Base-by-base conservation (phyloP, 2,113 vertebrate genomes). In the Baryphthengus martii region DNA sequence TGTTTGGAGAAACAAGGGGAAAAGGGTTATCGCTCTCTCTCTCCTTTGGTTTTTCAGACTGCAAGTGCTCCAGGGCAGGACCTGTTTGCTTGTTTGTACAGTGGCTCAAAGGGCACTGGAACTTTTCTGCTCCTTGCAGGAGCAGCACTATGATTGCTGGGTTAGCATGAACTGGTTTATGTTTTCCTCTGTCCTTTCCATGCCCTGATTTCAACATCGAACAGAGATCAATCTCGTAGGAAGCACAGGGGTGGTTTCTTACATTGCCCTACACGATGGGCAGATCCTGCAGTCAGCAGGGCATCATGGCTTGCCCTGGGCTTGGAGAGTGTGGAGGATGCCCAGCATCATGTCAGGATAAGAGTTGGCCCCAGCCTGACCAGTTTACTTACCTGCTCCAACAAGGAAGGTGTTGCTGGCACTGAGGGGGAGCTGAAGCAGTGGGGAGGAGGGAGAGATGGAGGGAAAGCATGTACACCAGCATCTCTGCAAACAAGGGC, bases 61-160 rank as follows among this genome's bases (percentile, higher is more conserved):
- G 85, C 17, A 63, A 80, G 45, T 50, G 67, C 82, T 90, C 15
- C 10, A 24, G 92, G 89, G 89, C 67, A 90, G 65, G 78, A 83
- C 75, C 59, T 67, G 50, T 55, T 49, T 12, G 33, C 35, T 24
- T 91, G 75, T 73, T 90, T 88, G 61, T 44, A 67, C 39, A 49
- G 9, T 1, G 4, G 75, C 75, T 92, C 55, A 86, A 66, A 88
- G 67, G 82, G 33, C 0, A 0, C 58, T 24, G 88, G 53, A 83
- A 71, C 59, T 88, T 76, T 91, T 82, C 67, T 83, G 44, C 13
- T 93, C 63, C 75, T 93, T 5, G 3, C 52, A 67, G 88, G 33
- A 49, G 44, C 71, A 92, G 73, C 68, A 10, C 47, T 1, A 1
- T 50, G 79, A 39, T 79, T 92, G 35, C 47, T 33, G 49, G 63